Evolutionary conservation across 2,888 invertebrate species (phyloP).

Genomic region (Tenthredo mesomela): DNA sequence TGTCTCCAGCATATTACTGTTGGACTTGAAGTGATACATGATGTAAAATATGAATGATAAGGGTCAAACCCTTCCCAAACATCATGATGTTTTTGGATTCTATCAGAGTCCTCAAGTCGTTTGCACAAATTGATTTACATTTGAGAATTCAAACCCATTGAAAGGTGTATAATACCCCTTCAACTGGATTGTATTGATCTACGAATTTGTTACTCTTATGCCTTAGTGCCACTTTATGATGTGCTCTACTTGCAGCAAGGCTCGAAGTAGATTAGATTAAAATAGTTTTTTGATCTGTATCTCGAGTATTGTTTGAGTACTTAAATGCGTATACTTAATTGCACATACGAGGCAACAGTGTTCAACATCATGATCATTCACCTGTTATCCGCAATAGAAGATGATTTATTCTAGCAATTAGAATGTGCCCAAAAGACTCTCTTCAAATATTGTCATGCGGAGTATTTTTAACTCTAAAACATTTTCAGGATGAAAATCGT

Average conservation of each 20-base stretch:
- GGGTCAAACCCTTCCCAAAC: no score
- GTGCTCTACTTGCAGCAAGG: not conserved
- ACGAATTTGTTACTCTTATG: not conserved
- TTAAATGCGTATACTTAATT: not conserved
- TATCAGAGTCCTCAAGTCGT: no score
- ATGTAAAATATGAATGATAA: no score
- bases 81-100: no score
- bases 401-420: not conserved
- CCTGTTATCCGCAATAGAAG: not conserved
- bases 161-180: no score
- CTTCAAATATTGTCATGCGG: not conserved
- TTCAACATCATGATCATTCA: not conserved
- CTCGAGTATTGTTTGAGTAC: not conserved
- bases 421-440: not conserved
- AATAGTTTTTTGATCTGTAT: not conserved
- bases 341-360: not conserved
- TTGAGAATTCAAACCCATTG: no score
- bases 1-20: no score
- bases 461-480: constrained; percentile 26
- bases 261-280: not conserved
- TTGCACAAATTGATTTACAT: no score
- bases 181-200: not conserved
- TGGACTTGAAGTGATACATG: no score
- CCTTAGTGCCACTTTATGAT: not conserved
- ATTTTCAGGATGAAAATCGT: constrained; percentile 91